Evolutionary conservation across 2,113 vertebrate genomes (phyloP).

Genomic region (Ailurus styani): DNA sequence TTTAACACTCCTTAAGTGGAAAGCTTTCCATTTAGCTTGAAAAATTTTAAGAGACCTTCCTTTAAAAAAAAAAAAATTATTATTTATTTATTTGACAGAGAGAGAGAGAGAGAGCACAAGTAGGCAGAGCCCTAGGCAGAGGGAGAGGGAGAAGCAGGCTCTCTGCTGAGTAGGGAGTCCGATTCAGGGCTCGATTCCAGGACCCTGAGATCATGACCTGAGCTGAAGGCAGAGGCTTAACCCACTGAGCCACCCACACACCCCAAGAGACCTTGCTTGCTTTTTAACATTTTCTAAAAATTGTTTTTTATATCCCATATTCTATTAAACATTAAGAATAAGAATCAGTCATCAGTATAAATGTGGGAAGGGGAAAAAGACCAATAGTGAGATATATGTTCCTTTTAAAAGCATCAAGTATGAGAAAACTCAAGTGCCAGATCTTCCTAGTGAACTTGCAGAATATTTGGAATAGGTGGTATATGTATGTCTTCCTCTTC

Average conservation of each 20-base stretch:
- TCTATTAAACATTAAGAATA: neutral
- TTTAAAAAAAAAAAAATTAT: neutral
- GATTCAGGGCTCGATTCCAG: too few relatives aligned
- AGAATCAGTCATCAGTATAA: neutral
- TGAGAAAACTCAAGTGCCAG: neutral
- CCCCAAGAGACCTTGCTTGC: neutral
- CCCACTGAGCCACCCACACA: too few relatives aligned
- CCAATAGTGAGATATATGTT: neutral
- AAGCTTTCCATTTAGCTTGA: neutral
- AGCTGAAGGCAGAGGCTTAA: too few relatives aligned
- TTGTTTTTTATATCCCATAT: neutral
- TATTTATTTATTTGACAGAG: neutral
- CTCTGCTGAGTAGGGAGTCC: too few relatives aligned
- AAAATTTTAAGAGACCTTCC: slow-evolving; percentile 14
- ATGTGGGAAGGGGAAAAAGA: neutral
- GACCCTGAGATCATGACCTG: too few relatives aligned
- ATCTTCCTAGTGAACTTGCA: neutral
- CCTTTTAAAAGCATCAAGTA: slow-evolving; percentile 20
- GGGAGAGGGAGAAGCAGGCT: too few relatives aligned
- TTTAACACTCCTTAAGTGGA: neutral
- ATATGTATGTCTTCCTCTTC: neutral
- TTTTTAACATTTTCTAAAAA: slow-evolving; percentile 32
- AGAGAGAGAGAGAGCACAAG: too few relatives aligned
- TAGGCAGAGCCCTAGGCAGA: too few relatives aligned
- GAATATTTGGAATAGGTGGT: neutral